phyloP scores from a whole-genome alignment of 2,113 vertebrate genomes.

The Nothobranchius furzeri region DNA sequence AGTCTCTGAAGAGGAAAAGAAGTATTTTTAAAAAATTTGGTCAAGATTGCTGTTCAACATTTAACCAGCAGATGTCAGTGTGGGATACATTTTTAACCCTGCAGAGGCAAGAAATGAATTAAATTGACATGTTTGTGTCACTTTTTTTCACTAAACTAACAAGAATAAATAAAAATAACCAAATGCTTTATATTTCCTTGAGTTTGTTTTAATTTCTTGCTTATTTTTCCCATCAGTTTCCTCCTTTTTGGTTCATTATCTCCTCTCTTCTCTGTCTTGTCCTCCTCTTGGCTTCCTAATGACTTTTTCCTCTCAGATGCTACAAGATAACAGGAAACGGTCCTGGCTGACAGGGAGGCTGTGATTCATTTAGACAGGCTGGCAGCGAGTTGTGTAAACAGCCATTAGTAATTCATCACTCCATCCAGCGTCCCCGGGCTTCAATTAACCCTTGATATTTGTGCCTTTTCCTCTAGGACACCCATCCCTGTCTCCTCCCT shows the following conservation, averaged over 20 bases:
- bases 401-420: slow-evolving; percentile 78
- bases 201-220: too few species aligned
- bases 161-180: neutral
- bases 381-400: slow-evolving; percentile 77
- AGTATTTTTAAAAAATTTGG: neutral
- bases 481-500: slow-evolving; percentile 46
- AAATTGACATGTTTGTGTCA: slow-evolving; percentile 18
- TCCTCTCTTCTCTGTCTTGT: slow-evolving; percentile 19
- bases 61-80: slow-evolving; percentile 59
- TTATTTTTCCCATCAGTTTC: neutral
- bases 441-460: slow-evolving; percentile 73
- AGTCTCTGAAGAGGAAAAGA: slow-evolving; percentile 62
- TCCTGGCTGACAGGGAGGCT: slow-evolving; percentile 55
- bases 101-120: neutral
- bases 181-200: too few species aligned
- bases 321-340: slow-evolving; percentile 41
- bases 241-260: neutral
- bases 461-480: slow-evolving; percentile 42
- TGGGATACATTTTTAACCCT: neutral
- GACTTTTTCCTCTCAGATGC: slow-evolving; percentile 34
- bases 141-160: slow-evolving; percentile 12
- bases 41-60: neutral
- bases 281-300: slow-evolving; percentile 30
- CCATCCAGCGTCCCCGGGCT: slow-evolving; percentile 65
- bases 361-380: slow-evolving; percentile 74